Conservation (phyloP, 2,888 invertebrate genomes). For the Euproctis similis region DNA sequence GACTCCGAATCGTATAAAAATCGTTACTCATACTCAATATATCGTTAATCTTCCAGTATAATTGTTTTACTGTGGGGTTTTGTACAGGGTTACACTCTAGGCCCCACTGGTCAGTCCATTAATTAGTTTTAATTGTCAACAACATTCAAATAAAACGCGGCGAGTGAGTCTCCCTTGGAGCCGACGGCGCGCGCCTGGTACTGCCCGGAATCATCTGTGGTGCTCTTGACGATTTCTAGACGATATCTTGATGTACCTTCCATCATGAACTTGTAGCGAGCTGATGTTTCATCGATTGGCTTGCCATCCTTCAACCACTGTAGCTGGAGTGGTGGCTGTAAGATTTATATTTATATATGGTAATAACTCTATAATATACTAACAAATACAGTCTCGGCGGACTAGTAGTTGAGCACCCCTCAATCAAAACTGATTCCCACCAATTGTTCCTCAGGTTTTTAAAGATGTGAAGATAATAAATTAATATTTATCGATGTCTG, state of each 20-base stretch:
- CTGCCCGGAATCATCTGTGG: conserved; percentile 88
- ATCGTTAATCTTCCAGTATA: conserved; percentile 37
- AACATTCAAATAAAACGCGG: conserved; percentile 92
- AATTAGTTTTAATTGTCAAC: conserved; percentile 45
- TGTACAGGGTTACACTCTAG: conserved; percentile 39
- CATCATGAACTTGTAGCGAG: conserved; percentile 87
- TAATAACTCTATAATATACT: too few species aligned
- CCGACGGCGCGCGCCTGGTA: conserved; percentile 90
- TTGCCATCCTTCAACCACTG: conserved; percentile 96
- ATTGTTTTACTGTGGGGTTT: conserved; percentile 27
- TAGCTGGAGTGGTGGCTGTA: conserved; percentile 78
- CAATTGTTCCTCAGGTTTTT: too few species aligned
- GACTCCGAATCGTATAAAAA: conserved; percentile 69
- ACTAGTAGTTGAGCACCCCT: too few species aligned
- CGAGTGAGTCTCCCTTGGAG: conserved; percentile 88
- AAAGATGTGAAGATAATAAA: too few species aligned
- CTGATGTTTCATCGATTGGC: conserved; percentile 85
- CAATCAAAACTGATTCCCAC: too few species aligned
- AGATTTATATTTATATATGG: too few species aligned
- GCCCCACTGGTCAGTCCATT: conserved; percentile 43
- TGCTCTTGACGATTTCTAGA: conserved; percentile 84
- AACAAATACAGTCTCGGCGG: too few species aligned
- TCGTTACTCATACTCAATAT: conserved; percentile 49
- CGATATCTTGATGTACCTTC: conserved; percentile 87
- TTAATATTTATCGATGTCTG: too few species aligned